These are phyloP conservation scores for Steatornis caripensis DNA, from an alignment of 2,113 vertebrate genomes.

Conservation along the genomic window DNA sequence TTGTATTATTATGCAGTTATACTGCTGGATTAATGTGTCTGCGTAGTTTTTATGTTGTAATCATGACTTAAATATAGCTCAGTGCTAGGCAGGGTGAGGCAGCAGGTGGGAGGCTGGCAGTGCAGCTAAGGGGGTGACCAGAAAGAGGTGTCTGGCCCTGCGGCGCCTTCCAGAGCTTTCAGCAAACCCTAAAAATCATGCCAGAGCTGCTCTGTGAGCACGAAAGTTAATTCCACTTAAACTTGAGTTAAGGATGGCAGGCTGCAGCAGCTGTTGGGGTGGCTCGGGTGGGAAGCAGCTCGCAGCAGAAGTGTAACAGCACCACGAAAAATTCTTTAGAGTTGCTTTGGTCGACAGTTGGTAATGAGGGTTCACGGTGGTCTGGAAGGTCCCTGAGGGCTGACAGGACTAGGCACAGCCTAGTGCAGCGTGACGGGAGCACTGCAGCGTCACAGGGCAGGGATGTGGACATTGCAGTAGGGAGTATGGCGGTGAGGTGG, in stretches of 20 bases:
- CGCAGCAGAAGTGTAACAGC: not conserved
- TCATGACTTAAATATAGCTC: not conserved
- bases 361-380: not conserved
- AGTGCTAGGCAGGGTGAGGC: not conserved
- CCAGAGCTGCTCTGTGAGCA: not conserved
- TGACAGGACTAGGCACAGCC: not conserved
- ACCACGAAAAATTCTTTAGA: not conserved
- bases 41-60: not conserved
- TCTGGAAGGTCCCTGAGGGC: not conserved
- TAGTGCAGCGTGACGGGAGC: not conserved
- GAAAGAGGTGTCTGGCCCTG: not conserved
- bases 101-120: not conserved
- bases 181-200: not conserved
- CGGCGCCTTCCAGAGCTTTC: not conserved
- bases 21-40: not conserved
- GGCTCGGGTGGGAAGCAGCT: not conserved
- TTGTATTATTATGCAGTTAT: not conserved
- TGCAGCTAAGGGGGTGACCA: not conserved
- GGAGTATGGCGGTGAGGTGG: not conserved
- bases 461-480: rapidly evolving
- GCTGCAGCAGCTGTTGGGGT: not conserved
- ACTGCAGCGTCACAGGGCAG: rapidly evolving
- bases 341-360: not conserved
- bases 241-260: not conserved
- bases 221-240: not conserved